A percentile compares a stretch with the other conserved stretches of the same genome.
These are phyloP conservation scores for Oscheius sp. DNA, from an alignment of 2,888 invertebrate genomes.

Conservation along the genomic window DNA sequence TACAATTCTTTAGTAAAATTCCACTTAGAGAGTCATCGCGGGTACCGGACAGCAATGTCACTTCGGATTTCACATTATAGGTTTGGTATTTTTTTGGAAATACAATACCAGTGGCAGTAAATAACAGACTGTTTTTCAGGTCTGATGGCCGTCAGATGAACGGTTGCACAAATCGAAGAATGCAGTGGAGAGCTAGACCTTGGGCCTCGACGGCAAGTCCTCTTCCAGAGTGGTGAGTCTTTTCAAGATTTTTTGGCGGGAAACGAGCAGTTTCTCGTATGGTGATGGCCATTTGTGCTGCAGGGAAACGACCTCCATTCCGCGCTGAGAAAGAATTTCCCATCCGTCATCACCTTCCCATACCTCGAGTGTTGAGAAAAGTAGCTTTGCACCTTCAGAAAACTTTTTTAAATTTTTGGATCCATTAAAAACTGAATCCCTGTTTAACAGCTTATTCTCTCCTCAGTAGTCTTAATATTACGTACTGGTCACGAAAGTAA, in stretches of 20 bases:
- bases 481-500: too few species aligned
- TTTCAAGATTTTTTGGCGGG: conserved; percentile 11
- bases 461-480: too few species aligned
- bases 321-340: not conserved
- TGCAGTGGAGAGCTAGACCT: conserved; percentile 54
- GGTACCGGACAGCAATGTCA: conserved; percentile 1
- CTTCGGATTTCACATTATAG: conserved; percentile 33
- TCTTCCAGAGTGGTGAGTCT: conserved; percentile 45
- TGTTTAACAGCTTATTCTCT: too few species aligned
- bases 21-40: not conserved
- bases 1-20: too few species aligned
- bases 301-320: conserved; percentile 32
- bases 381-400: not conserved
- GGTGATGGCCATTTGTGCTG: not conserved
- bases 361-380: not conserved
- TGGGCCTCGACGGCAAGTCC: conserved; percentile 56
- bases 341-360: not conserved
- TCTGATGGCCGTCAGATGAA: conserved; percentile 48
- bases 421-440: too few species aligned
- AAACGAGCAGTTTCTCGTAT: conserved; percentile 4
- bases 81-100: not conserved
- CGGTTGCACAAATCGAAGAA: conserved; percentile 44
- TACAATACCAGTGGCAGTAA: not conserved
- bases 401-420: not conserved
- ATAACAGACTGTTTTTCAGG: conserved; percentile 23